A percentile compares a stretch with the other conserved stretches of the same genome.
These are phyloP conservation scores for Heteractis magnifica DNA, from an alignment of 92 coral and sea anemone genomes.

Conservation along the genomic window DNA sequence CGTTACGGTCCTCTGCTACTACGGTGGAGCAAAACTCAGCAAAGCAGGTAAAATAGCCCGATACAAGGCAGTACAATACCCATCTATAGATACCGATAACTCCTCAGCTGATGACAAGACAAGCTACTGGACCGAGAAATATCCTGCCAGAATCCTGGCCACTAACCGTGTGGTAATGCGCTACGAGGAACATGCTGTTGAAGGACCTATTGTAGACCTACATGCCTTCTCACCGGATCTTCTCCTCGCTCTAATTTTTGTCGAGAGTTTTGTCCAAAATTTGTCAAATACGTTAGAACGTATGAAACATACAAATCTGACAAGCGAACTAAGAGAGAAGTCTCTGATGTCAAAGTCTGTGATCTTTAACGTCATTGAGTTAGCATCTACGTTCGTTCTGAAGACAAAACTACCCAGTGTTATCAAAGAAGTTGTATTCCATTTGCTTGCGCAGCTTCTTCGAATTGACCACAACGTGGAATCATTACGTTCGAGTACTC, in stretches of 20 bases:
- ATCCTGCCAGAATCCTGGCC: constrained; percentile 76
- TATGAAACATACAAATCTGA: background rate
- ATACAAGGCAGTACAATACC: constrained; percentile 84
- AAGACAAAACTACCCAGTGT: constrained; percentile 64
- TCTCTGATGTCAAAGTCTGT: constrained; percentile 20
- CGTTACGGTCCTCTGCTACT: constrained; percentile 71
- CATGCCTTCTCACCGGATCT: constrained; percentile 68
- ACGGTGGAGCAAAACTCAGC: constrained; percentile 82
- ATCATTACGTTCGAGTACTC: constrained; percentile 27
- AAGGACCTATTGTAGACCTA: constrained; percentile 69
- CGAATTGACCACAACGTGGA: constrained; percentile 55
- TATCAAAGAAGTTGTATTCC: constrained; percentile 70
- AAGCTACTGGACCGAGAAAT: constrained; percentile 35
- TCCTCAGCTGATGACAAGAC: constrained; percentile 28
- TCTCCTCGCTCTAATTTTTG: constrained; percentile 66
- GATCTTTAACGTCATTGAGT: constrained; percentile 49
- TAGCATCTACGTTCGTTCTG: constrained; percentile 51
- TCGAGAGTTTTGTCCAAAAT: constrained; percentile 63
- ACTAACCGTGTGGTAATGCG: constrained; percentile 74
- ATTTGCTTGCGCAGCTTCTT: constrained; percentile 81
- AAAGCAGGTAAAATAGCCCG: constrained; percentile 74
- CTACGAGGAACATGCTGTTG: constrained; percentile 44
- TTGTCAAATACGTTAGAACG: constrained; percentile 14
- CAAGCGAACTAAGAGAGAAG: constrained; percentile 1
- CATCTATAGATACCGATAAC: constrained; percentile 19